A percentile compares a stretch with the other conserved stretches of the same genome.
phyloP scores from a whole-genome alignment of 1,140 invertebrate species.

The Drosophila tropicalis region DNA sequence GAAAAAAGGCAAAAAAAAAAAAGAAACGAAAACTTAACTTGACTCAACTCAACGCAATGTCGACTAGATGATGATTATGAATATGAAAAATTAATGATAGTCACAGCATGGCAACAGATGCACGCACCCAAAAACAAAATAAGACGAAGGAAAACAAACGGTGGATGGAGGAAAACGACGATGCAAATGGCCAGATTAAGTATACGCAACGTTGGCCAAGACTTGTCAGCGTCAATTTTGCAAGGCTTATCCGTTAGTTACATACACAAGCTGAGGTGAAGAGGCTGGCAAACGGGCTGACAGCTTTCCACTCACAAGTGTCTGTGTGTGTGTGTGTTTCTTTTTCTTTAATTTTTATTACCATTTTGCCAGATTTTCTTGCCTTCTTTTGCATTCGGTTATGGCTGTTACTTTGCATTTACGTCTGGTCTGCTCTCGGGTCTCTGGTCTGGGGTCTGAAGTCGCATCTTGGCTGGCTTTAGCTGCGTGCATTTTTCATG shows the following conservation, averaged over 20 bases:
- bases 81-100: constrained; percentile 82
- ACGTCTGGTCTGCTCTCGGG: constrained; percentile 19
- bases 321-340: constrained; percentile 5
- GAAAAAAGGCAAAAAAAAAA: constrained; percentile 58
- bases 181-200: constrained; percentile 74
- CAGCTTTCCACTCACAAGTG: constrained; percentile 64
- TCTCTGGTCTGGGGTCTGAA: no score
- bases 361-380: constrained; percentile 63
- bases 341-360: constrained; percentile 76
- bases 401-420: constrained; percentile 75
- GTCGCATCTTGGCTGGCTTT: not conserved
- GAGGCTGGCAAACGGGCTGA: constrained; percentile 7
- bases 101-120: constrained; percentile 79
- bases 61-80: constrained; percentile 79
- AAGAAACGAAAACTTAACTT: constrained; percentile 44
- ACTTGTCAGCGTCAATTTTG: constrained; percentile 78
- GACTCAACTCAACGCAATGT: constrained; percentile 30
- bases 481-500: constrained; percentile 67
- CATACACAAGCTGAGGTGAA: constrained; percentile 23
- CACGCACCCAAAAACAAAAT: constrained; percentile 49
- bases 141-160: not conserved
- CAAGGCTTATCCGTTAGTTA: constrained; percentile 75
- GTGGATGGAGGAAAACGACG: constrained; percentile 38
- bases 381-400: constrained; percentile 63
- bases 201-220: constrained; percentile 72